Base-by-base conservation (phyloP, 2,797 vertebrate species). In the Catostomus latipinnis region DNA sequence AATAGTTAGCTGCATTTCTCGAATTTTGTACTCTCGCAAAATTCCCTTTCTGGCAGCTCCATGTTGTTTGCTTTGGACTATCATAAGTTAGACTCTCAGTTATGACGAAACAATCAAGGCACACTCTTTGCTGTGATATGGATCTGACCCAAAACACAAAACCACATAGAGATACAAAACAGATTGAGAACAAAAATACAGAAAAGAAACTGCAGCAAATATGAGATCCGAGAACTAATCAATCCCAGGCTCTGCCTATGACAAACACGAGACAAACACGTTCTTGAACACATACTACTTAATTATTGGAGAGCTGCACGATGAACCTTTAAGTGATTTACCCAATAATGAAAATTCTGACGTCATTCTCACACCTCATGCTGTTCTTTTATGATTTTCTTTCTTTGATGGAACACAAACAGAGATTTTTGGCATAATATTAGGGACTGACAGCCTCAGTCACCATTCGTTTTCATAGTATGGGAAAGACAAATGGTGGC, bases 121-220 rank as follows among this genome's bases (percentile, higher is more conserved):
- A 48, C 56, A 13, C 53, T 68, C 22, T 50, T 58, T 22, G 12
- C 65, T 58, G 54, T 34, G 65, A 68, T 68, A 76, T 58, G 53
- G 6, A 68, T 76, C 45, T 58, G 65, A 12, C 74, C 56, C 74
- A 68, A 76, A 12, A 11, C 43, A 67, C 53, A 68, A 76, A 68
- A 76, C 74, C 74, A 43, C 65, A 76, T 6, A 1, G 53, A 68
- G 74, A 68, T 50, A 58, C 65, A 68, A 60, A 76, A 76, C 74
- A 68, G 54, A 76, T 58, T 58, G 45, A 76, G 54, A 58, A 63
- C 58, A 61, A 43, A 53, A 74, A 52, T 62, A 62, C 71, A 11
- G 12, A 6, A 11, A 14, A 52, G 54, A 76, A 67, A 76, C 53
- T 49, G 53, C 63, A 58, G 53, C 45, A 49, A 11, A 12, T 50